These are phyloP conservation scores for Heliconius sara DNA, from an alignment of 2,888 invertebrate species.

Conservation along the genomic window DNA sequence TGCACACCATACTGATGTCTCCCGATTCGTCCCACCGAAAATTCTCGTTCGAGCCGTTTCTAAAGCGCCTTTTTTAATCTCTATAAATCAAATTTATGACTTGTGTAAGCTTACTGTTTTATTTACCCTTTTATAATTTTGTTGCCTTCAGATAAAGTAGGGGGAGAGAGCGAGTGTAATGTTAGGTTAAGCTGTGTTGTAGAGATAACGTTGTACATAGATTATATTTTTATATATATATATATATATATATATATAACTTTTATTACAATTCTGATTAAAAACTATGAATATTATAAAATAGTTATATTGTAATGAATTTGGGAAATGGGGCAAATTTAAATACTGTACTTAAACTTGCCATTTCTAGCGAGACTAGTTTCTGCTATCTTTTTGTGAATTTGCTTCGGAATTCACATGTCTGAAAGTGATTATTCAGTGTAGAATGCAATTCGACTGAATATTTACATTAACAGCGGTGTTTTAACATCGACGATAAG, in stretches of 20 bases:
- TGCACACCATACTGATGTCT: conserved; percentile 71
- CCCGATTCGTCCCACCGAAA: conserved; percentile 83
- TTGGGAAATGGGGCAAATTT: no score
- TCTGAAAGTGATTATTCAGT: no score
- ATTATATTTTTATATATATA: neutral
- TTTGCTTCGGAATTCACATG: no score
- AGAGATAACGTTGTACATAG: conserved; percentile 15
- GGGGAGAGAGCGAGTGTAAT: conserved; percentile 43
- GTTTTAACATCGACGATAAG: no score
- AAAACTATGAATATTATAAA: no score
- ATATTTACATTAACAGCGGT: no score
- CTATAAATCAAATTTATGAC: conserved; percentile 85
- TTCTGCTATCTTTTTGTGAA: no score
- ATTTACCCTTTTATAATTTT: conserved; percentile 84
- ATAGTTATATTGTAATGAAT: no score
- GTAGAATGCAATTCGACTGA: no score
- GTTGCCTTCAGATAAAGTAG: conserved; percentile 61
- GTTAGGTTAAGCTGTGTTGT: conserved; percentile 34
- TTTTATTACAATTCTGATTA: no score
- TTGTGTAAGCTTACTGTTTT: conserved; percentile 85
- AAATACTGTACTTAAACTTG: no score
- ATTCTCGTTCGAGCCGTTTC: conserved; percentile 83
- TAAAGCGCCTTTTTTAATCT: conserved; percentile 85
- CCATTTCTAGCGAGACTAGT: no score
- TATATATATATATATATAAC: neutral